Percentiles rank a stretch among this genome's conserved stretches.
Conservation (phyloP, 2,113 vertebrate genomes). For the Perca schrenkii region DNA sequence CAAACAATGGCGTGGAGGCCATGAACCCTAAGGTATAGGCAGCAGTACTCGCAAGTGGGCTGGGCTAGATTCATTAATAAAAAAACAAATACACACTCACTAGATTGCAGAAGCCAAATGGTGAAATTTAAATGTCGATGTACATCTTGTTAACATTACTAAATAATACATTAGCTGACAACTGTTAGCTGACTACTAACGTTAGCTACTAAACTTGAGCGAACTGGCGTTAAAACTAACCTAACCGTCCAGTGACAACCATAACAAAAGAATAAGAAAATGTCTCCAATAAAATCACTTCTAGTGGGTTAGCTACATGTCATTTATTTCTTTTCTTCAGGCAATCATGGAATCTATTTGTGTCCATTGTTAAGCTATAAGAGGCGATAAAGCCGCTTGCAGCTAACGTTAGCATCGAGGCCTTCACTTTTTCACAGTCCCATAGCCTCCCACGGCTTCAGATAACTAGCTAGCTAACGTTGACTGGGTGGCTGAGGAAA, state of each 20-base stretch:
- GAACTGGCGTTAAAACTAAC: constrained; percentile 40
- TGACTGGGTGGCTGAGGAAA: constrained; percentile 29
- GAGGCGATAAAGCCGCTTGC: constrained; percentile 62
- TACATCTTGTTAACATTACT: not conserved
- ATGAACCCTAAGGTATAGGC: constrained; percentile 67
- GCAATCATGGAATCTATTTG: constrained; percentile 29
- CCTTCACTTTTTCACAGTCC: constrained; percentile 74
- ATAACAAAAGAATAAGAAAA: not conserved
- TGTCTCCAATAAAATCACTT: not conserved
- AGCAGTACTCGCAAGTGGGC: constrained; percentile 40
- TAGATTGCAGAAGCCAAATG: rapidly evolving
- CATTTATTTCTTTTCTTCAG: not conserved
- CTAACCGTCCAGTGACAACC: constrained; percentile 37
- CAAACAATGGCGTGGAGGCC: constrained; percentile 81
- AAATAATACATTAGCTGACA: not conserved
- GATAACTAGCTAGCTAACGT: constrained; percentile 49
- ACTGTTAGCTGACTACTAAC: constrained; percentile 4
- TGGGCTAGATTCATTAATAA: not conserved
- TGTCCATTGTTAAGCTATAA: constrained; percentile 71
- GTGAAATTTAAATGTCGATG: not conserved
- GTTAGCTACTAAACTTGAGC: constrained; percentile 53
- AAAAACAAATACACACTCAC: not conserved
- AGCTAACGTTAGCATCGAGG: constrained; percentile 79
- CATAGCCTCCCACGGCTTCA: constrained; percentile 57
- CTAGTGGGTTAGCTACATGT: rapidly evolving